Percentiles rank a stretch among this genome's conserved stretches.
Evolutionary conservation across 2,888 invertebrate species (phyloP).

Genomic region (Hypena proboscidalis): DNA sequence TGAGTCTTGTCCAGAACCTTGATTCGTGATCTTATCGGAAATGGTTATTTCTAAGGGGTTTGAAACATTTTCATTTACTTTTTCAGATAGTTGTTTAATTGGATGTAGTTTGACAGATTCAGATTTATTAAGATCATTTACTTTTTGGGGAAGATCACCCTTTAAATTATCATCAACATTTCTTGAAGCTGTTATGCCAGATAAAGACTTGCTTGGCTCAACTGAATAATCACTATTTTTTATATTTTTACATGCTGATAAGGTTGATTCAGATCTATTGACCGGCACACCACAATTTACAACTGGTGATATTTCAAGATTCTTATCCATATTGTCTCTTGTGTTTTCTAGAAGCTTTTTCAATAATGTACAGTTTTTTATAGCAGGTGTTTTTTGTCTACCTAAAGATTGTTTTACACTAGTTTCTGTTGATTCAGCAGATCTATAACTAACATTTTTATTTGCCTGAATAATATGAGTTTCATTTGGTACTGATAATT

Average conservation of each 20-base stretch:
- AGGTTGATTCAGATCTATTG: slow-evolving; percentile 42
- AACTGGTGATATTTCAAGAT: slow-evolving; percentile 44
- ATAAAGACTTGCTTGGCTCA: slow-evolving; percentile 31
- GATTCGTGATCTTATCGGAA: slow-evolving; percentile 67
- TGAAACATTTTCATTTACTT: slow-evolving; percentile 63
- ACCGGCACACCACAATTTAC: slow-evolving; percentile 46
- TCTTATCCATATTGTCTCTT: slow-evolving; percentile 60
- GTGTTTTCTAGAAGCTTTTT: slow-evolving; percentile 75
- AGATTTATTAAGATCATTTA: slow-evolving; percentile 48
- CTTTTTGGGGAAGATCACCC: slow-evolving; percentile 38
- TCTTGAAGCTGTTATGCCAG: slow-evolving; percentile 42
- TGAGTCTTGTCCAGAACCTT: slow-evolving; percentile 79
- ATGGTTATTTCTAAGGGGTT: slow-evolving; percentile 81
- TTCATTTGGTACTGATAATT: slow-evolving; percentile 21
- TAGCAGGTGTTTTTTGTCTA: slow-evolving; percentile 49
- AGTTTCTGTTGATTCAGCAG: slow-evolving; percentile 26
- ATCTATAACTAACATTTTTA: slow-evolving; percentile 24
- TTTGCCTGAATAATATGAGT: slow-evolving; percentile 21
- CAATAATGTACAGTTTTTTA: slow-evolving; percentile 74
- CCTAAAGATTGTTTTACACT: slow-evolving; percentile 39
- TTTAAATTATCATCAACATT: slow-evolving; percentile 40
- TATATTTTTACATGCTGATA: slow-evolving; percentile 35
- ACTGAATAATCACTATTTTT: slow-evolving; percentile 42
- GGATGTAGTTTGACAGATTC: slow-evolving; percentile 45
- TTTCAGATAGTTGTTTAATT: slow-evolving; percentile 59